Percentiles rank a stretch among this genome's conserved stretches.
Conservation (phyloP, 2,113 vertebrate species). For the Heterotilapia buettikoferi region DNA sequence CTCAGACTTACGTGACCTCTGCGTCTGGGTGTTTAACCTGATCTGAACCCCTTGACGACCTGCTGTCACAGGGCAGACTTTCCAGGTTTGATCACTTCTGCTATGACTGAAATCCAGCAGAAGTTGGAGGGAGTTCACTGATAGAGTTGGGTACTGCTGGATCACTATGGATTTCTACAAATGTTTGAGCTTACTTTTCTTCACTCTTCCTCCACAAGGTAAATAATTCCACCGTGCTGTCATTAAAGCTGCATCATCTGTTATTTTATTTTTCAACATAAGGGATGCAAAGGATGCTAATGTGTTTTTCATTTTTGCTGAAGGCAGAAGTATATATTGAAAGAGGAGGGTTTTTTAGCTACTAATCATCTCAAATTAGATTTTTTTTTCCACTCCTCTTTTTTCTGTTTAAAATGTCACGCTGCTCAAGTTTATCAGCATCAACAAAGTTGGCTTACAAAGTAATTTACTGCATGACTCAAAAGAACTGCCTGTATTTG, state of each 20-base stretch:
- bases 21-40: not conserved
- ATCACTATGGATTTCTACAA: constrained; percentile 43
- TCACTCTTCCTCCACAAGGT: constrained; percentile 49
- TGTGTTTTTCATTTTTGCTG: not conserved
- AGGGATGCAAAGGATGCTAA: too few relatives aligned
- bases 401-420: not conserved
- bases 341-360: not conserved
- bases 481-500: not conserved
- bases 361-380: not conserved
- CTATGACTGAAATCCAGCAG: not conserved
- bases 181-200: constrained; percentile 43
- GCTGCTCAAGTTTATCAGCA: not conserved
- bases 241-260: not conserved
- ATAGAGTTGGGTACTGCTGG: not conserved
- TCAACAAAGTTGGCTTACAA: not conserved
- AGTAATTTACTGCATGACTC: not conserved
- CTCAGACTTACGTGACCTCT: constrained; percentile 17
- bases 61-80: not conserved
- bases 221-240: not conserved
- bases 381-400: not conserved
- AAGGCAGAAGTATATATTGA: not conserved
- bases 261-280: not conserved
- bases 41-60: not conserved
- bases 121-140: constrained; percentile 18
- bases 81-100: not conserved